phyloP scores from a whole-genome alignment of 2,797 vertebrate species.

The Lithobates sylvaticus region DNA sequence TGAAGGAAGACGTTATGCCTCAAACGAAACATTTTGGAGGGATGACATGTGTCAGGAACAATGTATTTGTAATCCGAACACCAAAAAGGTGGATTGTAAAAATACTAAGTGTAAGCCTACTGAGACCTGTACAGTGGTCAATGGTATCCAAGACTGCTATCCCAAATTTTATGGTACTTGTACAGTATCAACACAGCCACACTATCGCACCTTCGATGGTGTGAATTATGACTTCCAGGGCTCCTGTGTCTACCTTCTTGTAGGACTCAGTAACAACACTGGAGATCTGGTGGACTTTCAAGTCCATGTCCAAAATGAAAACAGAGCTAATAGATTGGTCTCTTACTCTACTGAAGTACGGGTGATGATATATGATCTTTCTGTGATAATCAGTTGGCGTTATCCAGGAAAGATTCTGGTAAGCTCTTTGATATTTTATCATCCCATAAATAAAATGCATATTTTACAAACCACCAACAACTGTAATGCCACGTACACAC shows the following conservation, averaged over 20 bases:
- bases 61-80: too few relatives aligned
- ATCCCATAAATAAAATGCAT: neutral
- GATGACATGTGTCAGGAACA: too few relatives aligned
- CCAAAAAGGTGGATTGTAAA: too few relatives aligned
- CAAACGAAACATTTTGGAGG: too few relatives aligned
- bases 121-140: slow-evolving; percentile 72
- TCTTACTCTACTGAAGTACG: neutral
- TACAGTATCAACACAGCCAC: slow-evolving; percentile 60
- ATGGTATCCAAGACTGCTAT: slow-evolving; percentile 74
- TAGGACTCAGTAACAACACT: slow-evolving; percentile 32
- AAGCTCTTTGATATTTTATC: slow-evolving; percentile 49
- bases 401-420: slow-evolving; percentile 64
- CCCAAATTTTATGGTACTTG: slow-evolving; percentile 68
- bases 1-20: too few relatives aligned
- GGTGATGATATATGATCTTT: neutral
- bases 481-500: too few relatives aligned
- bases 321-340: slow-evolving; percentile 2
- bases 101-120: slow-evolving; percentile 66
- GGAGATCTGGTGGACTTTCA: slow-evolving; percentile 16
- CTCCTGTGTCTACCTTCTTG: slow-evolving; percentile 65
- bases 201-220: slow-evolving; percentile 63
- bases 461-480: slow-evolving; percentile 62
- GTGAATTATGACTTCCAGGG: slow-evolving; percentile 60
- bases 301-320: slow-evolving; percentile 39
- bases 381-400: slow-evolving; percentile 17